Percentiles rank a stretch among this genome's conserved stretches.
Evolutionary conservation across 2,888 invertebrate genomes (phyloP).

Genomic region (Augochlorella aurata): DNA sequence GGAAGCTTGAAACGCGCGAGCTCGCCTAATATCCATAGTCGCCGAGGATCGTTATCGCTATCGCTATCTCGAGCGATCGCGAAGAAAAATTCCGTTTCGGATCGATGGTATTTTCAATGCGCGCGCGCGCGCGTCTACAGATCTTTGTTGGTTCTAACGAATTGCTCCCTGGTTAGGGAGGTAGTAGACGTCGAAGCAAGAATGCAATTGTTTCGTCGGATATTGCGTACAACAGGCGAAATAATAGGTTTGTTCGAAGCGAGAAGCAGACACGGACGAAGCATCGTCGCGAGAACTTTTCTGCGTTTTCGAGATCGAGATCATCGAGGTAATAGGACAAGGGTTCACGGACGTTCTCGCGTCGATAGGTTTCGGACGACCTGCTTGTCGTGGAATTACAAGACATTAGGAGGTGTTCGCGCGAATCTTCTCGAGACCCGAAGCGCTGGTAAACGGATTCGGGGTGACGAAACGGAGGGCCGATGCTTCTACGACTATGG

Average conservation of each 20-base stretch:
- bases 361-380: no score
- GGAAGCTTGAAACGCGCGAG: neutral
- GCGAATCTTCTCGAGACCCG: conserved; percentile 3
- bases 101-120: conserved; percentile 26
- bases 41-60: neutral
- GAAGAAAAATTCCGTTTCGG: conserved; percentile 35
- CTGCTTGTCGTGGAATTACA: no score
- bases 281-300: no score
- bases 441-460: conserved; percentile 42
- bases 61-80: conserved; percentile 1
- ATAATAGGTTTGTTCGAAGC: no score
- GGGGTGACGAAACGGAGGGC: conserved; percentile 40
- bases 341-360: no score
- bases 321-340: no score
- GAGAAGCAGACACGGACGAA: no score
- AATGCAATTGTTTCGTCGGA: no score
- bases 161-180: conserved; percentile 52
- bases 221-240: no score
- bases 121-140: conserved; percentile 15
- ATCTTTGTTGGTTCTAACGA: conserved; percentile 52
- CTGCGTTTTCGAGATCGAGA: no score
- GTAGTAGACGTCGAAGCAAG: no score
- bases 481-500: conserved; percentile 31
- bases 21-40: conserved; percentile 1
- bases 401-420: neutral